These are phyloP conservation scores for Pao palembangensis DNA, from an alignment of 2,113 vertebrate genomes.

Conservation along the genomic window DNA sequence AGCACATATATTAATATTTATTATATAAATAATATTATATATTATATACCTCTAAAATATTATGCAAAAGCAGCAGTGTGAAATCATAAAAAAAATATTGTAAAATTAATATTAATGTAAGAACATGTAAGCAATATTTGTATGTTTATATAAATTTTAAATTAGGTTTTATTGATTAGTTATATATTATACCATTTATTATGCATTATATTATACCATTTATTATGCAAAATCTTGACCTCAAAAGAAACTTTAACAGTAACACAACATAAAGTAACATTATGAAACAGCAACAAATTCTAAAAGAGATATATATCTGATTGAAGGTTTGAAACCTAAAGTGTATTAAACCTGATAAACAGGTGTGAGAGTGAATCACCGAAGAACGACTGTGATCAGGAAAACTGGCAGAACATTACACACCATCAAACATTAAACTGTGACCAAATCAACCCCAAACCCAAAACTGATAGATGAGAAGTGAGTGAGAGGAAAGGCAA, in stretches of 20 bases:
- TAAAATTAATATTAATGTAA: slow-evolving; percentile 12
- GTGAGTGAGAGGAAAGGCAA: neutral
- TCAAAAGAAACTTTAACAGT: slow-evolving; percentile 26
- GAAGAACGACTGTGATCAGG: neutral
- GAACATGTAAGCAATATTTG: slow-evolving; percentile 30
- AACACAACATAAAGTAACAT: neutral
- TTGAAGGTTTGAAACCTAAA: too few species aligned
- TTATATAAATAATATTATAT: slow-evolving; percentile 6
- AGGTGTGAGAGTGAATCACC: neutral
- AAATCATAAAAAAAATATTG: slow-evolving; percentile 10
- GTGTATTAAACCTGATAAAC: too few species aligned
- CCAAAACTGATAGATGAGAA: neutral
- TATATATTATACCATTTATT: slow-evolving; percentile 30
- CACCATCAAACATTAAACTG: neutral
- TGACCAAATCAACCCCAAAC: too few species aligned
- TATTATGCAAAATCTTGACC: slow-evolving; percentile 12
- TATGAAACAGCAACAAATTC: too few species aligned
- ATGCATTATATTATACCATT: slow-evolving; percentile 25
- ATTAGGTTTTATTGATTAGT: slow-evolving; percentile 6
- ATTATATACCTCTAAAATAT: neutral
- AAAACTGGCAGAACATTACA: neutral
- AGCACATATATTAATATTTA: neutral
- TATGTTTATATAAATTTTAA: slow-evolving; percentile 3
- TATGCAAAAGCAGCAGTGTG: neutral
- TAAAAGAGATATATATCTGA: too few species aligned